Evolutionary conservation across 2,797 vertebrate genomes (phyloP), one percentile per base, ranked within the genome.

Genomic region (Mus caroli): DNA sequence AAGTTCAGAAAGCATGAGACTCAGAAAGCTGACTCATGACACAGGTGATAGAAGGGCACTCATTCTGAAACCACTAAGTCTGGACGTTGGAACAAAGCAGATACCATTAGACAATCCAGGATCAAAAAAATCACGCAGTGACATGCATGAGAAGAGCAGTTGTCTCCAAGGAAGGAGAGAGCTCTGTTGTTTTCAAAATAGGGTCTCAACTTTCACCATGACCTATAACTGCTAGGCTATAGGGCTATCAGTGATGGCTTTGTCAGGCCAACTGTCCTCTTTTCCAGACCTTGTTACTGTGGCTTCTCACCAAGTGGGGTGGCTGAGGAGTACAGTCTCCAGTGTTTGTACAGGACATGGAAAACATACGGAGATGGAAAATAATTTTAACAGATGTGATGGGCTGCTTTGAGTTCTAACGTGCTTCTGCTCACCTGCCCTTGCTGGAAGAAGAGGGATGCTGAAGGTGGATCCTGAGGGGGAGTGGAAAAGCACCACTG

Each of bases 21-120:
- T 71, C 79, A 71, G 71, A 77, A 43, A 54, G 17, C 64, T 24
- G 75, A 43, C 28, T 17, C 40, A 15, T 10, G 0, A 50, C 1
- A 0, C 3, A 40, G n/a, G n/a, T 2, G 11, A 37, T 26, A 0
- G 4, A 28, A 20, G 24, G 22, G 9, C 1, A 0, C 34, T 20
- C 24, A 17, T 26, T 43, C 62, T 46, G 60, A 64, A 67, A 50
- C 60, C 22, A 37, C 43, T 56, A 24, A 43, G 73, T 58, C 50
- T 14, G 73, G 10, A 13, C 11, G 13, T 50, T 60, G 28, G 43
- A 40, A 60, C 31, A 46, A 82, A 71, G 14, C 40, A 43, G 43
- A 37, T 56, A 34, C 40, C 40, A 13, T 5, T 1, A 1, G 46
- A n/a, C 50, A 67, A n/a, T 5, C 37, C 0, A 20, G 58, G 64